Conservation (phyloP, 2,113 vertebrate species). For the Megaceryle maxima region DNA sequence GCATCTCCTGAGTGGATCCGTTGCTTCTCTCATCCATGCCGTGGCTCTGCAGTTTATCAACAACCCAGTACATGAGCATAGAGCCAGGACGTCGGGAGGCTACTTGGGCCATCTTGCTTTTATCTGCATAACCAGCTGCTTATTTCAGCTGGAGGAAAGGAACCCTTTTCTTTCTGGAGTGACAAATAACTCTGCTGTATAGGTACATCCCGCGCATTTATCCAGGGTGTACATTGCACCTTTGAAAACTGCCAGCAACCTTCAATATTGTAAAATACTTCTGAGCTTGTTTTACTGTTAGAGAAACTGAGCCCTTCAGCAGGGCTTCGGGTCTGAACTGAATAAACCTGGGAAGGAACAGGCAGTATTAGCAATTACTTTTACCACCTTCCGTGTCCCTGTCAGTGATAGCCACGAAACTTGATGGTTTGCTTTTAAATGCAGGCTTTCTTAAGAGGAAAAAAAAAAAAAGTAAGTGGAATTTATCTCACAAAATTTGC, state of each 20-base stretch:
- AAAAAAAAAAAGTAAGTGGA: not conserved
- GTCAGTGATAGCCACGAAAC: not conserved
- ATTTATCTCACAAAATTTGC: not conserved
- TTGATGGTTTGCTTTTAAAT: not conserved
- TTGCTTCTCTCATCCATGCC: not conserved
- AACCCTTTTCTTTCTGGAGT: not conserved
- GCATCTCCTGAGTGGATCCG: fast-evolving
- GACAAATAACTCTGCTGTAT: not conserved
- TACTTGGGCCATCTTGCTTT: not conserved
- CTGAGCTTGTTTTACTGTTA: constrained; percentile 1
- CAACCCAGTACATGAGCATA: fast-evolving
- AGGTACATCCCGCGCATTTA: not conserved
- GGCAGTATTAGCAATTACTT: not conserved
- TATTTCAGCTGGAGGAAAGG: not conserved
- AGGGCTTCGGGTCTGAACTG: not conserved
- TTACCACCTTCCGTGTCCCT: not conserved
- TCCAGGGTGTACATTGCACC: not conserved
- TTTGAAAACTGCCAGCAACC: not conserved
- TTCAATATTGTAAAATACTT: not conserved
- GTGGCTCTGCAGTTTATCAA: not conserved
- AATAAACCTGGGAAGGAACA: not conserved
- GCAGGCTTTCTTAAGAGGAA: not conserved
- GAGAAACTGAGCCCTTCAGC: not conserved
- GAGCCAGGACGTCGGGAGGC: fast-evolving
- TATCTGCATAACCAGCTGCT: not conserved